These are phyloP conservation scores for Nyctereutes procyonoides DNA, from an alignment of 2,113 vertebrate genomes.

Conservation along the genomic window DNA sequence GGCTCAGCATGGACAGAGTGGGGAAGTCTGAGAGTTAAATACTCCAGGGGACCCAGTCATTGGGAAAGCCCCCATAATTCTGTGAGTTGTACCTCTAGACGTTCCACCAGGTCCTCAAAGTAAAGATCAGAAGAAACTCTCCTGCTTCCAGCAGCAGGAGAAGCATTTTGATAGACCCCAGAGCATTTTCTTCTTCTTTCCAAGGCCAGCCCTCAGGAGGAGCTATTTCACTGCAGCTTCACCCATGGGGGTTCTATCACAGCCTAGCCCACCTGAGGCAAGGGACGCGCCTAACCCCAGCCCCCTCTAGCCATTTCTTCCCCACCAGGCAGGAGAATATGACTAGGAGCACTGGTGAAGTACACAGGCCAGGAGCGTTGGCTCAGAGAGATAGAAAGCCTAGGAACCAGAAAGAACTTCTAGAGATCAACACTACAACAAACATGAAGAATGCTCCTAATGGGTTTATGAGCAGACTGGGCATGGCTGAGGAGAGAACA, in stretches of 20 bases:
- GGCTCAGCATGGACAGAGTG: neutral
- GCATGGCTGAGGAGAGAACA: neutral
- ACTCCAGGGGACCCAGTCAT: neutral
- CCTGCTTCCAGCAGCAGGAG: neutral
- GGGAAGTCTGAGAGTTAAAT: neutral
- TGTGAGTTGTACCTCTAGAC: neutral
- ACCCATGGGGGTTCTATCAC: neutral
- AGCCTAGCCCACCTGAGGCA: neutral
- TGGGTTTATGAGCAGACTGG: neutral
- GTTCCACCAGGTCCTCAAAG: neutral
- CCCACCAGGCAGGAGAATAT: neutral
- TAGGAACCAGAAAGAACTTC: neutral
- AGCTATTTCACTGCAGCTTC: neutral
- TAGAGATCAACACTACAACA: neutral
- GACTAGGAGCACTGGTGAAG: neutral
- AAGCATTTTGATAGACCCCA: neutral
- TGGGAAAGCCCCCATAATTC: neutral
- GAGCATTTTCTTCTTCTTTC: neutral
- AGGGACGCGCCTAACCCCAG: neutral
- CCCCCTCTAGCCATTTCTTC: neutral
- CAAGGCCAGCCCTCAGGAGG: neutral
- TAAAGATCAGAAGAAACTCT: neutral
- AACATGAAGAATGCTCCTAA: neutral
- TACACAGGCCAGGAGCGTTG: neutral
- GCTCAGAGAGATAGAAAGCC: neutral